Percentiles rank a stretch among this genome's conserved stretches.
phyloP scores from a whole-genome alignment of 2,113 vertebrate genomes.

The Nothoprocta perdicaria region DNA sequence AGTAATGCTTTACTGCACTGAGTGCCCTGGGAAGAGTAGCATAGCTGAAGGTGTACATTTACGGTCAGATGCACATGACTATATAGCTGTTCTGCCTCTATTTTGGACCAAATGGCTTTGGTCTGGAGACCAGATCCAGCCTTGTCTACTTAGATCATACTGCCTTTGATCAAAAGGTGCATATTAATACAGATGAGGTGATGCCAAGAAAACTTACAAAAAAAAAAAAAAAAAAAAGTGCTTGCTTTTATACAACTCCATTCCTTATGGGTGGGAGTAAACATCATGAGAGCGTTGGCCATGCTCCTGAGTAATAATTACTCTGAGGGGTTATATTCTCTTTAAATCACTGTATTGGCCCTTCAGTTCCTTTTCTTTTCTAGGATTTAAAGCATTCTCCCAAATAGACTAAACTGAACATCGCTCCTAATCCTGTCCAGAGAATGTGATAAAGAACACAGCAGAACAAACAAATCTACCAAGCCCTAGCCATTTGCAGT shows the following conservation, averaged over 20 bases:
- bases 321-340: background rate
- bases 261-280: background rate
- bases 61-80: rapidly evolving
- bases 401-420: background rate
- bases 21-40: background rate
- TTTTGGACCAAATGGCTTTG: background rate
- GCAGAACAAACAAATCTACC: background rate
- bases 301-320: background rate
- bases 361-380: background rate
- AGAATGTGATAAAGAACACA: background rate
- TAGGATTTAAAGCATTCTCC: background rate
- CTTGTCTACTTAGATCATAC: background rate
- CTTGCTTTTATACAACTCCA: background rate
- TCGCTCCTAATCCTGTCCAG: background rate
- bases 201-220: background rate
- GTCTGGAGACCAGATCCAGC: background rate
- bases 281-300: background rate
- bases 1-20: rapidly evolving
- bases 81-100: background rate
- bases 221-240: too few species aligned
- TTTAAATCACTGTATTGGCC: background rate
- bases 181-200: background rate
- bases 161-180: background rate
- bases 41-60: background rate
- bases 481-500: background rate